Evolutionary conservation across 2,113 vertebrate genomes (phyloP), one percentile per base, ranked within the genome.

Genomic region (Antennarius striatus): DNA sequence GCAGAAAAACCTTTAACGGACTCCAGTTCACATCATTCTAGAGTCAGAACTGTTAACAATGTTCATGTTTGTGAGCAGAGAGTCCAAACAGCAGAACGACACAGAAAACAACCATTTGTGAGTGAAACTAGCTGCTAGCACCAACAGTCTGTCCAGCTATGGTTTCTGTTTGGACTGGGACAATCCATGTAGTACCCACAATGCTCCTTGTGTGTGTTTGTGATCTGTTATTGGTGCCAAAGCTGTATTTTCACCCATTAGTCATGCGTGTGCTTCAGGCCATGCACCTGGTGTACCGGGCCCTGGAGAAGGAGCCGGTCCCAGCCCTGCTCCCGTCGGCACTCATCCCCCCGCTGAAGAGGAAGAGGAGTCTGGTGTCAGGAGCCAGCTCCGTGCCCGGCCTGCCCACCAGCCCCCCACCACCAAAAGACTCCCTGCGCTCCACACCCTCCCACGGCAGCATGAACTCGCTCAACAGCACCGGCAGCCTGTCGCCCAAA

Each of bases 211-310:
- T 22, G 22, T 22, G 22, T 22, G 22, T 22, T 22, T 22, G 22
- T 22, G 22, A 22, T 22, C 22, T 2, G 2, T 22, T 22, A 22
- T 22, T 8, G 40, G 3, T 42, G 40, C 6, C 10, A 42, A 42
- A 42, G 6, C 6, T 42, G 40, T 1, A 42, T 42, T 42, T 8
- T 8, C 40, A 42, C 14, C 15, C 22, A 3, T 49, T 5, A 14
- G 45, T 46, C 45, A 10, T 15, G 13, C 36, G 22, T 73, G 30
- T 85, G 14, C 71, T 67, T 42, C 73, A 99, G 98, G 98, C 97
- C 28, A 99, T 99, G 98, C 97, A 99, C 86, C 92, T 99, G 86
- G 98, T 99, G 63, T 99, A 99, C 85, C 94, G 98, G 15, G 96
- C 97, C 56, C 90, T 99, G 39, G 98, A 99, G 90, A 99, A 99